Percentiles rank a stretch among this genome's conserved stretches.
Conservation (phyloP, 1,140 invertebrate species). For the Ceratina japonica region DNA sequence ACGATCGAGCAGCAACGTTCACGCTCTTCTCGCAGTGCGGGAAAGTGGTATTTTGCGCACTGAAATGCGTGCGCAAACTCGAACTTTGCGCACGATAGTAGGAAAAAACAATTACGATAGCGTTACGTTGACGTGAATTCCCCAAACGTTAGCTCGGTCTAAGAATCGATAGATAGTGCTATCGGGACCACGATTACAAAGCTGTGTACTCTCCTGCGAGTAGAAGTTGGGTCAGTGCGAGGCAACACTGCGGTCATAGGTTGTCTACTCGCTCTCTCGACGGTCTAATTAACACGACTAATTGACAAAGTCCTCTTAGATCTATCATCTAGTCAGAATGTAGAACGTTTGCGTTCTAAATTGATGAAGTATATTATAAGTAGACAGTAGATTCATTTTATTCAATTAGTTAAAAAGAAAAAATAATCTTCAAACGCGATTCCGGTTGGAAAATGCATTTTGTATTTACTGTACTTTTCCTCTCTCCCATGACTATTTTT, state of each 20-base stretch:
- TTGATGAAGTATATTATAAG: conserved; percentile 3
- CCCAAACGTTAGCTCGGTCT: conserved; percentile 35
- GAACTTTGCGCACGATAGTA: no score
- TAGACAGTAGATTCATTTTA: no score
- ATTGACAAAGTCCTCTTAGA: conserved; percentile 61
- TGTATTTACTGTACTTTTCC: background rate
- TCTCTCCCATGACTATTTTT: background rate
- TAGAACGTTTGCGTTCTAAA: conserved; percentile 39
- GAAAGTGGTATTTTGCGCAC: no score
- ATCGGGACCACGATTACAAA: conserved; percentile 52
- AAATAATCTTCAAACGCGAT: background rate
- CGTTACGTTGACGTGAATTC: conserved; percentile 42
- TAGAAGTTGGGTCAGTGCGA: conserved; percentile 52
- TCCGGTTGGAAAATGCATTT: background rate
- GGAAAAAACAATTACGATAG: background rate
- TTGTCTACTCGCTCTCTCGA: conserved; percentile 51
- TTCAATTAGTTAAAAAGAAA: no score
- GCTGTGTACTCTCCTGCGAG: conserved; percentile 46
- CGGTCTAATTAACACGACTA: conserved; percentile 61
- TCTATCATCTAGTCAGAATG: conserved; percentile 50
- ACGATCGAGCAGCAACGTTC: no score
- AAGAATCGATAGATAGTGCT: conserved; percentile 47
- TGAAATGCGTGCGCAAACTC: no score
- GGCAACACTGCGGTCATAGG: conserved; percentile 50
- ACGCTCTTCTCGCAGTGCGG: no score